These are phyloP conservation scores for Phalloptychus januarius DNA, from an alignment of 2,797 vertebrate genomes.

Conservation along the genomic window DNA sequence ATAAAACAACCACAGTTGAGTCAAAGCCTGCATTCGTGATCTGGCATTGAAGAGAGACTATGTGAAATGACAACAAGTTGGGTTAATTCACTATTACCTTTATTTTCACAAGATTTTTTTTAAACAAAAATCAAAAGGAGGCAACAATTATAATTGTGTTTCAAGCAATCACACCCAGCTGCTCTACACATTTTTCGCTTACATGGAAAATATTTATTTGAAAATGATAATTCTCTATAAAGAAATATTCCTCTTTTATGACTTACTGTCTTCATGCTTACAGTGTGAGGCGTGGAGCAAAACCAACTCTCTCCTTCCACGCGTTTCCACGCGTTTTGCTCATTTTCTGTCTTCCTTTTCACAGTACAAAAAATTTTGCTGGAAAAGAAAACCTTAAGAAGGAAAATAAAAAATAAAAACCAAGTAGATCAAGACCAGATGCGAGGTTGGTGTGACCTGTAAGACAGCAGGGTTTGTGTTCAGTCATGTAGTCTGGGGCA, in stretches of 20 bases:
- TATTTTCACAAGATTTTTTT: constrained; percentile 24
- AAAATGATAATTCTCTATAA: constrained; percentile 51
- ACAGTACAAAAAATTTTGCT: constrained; percentile 27
- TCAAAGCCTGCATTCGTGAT: constrained; percentile 37
- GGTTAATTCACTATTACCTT: constrained; percentile 20
- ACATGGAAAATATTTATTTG: constrained; percentile 65
- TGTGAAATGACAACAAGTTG: constrained; percentile 11
- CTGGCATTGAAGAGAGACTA: constrained; percentile 2
- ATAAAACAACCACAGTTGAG: constrained; percentile 51
- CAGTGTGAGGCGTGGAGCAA: constrained; percentile 35
- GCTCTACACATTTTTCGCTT: constrained; percentile 46
- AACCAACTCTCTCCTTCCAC: constrained; percentile 23
- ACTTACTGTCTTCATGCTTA: constrained; percentile 49
- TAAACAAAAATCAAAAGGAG: constrained; percentile 12
- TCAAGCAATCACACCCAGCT: constrained; percentile 32
- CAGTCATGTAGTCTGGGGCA: constrained; percentile 10
- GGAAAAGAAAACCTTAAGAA: constrained; percentile 25
- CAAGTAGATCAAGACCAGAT: constrained; percentile 5
- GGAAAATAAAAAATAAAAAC: neutral
- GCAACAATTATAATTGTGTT: constrained; percentile 16
- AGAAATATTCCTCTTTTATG: constrained; percentile 45
- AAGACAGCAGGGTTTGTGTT: constrained; percentile 34
- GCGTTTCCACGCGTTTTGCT: neutral
- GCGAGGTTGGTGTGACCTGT: constrained; percentile 26
- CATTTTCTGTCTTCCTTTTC: neutral